A percentile compares a stretch with the other conserved stretches of the same genome.
phyloP scores from a whole-genome alignment of 2,113 vertebrate species.

The Orthonyx spaldingii region DNA sequence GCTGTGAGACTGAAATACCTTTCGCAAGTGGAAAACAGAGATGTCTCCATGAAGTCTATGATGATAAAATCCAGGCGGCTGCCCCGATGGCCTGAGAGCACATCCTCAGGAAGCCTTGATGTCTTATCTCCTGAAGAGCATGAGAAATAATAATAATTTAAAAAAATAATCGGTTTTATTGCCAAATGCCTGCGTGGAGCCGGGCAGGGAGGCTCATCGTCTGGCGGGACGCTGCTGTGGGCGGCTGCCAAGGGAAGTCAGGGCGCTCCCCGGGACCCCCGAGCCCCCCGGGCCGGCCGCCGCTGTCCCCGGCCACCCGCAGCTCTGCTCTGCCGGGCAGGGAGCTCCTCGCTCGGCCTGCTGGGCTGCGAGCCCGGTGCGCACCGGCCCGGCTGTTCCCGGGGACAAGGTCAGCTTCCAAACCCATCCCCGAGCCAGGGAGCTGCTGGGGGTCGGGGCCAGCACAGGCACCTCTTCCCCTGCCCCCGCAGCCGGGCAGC shows the following conservation, averaged over 20 bases:
- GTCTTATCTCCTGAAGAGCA: slow-evolving; percentile 62
- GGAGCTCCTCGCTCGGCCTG: neutral
- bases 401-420: neutral
- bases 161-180: neutral
- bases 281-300: neutral
- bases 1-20: slow-evolving; percentile 71
- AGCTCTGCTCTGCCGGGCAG: neutral
- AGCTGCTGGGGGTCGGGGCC: neutral
- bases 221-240: neutral
- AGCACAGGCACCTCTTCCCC: neutral
- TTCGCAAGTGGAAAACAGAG: slow-evolving; percentile 71
- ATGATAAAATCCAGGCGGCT: slow-evolving; percentile 63
- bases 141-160: neutral
- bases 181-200: neutral
- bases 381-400: neutral
- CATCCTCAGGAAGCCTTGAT: slow-evolving; percentile 72
- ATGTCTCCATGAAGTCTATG: slow-evolving; percentile 68
- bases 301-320: neutral
- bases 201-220: neutral
- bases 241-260: neutral
- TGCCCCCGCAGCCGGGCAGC: neutral
- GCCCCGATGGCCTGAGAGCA: slow-evolving; percentile 27
- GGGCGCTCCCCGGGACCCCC: too few relatives aligned
- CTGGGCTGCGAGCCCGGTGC: neutral
- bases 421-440: neutral